Evolutionary conservation across 2,113 vertebrate genomes (phyloP), one percentile per base, ranked within the genome.

Genomic region (Dermatemys mawii): DNA sequence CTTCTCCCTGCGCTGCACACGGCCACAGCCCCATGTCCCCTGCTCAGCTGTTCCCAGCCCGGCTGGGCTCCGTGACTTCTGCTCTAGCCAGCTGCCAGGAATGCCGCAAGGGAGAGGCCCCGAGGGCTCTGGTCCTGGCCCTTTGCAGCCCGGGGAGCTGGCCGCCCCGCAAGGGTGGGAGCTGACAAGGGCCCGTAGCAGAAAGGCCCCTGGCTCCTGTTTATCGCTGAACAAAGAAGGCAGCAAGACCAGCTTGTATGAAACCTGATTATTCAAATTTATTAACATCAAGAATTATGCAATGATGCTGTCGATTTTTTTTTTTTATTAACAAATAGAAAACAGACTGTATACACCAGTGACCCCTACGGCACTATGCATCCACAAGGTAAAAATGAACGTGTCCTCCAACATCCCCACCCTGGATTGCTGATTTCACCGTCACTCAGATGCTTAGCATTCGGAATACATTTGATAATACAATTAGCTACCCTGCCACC

Each of bases 341-440:
- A 99, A 99, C 98, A 99, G 98, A 99, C 98, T 98, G 98, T 99
- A 98, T 99, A 99, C 98, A 99, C 99, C 99, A 98, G 98, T 98
- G 98, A 98, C 98, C 98, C 98, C 98, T 98, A 98, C 98, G 98
- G 98, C 98, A 99, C 98, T 97, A 98, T 97, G 98, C 98, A 99
- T 99, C 99, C 99, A 99, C 99, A 99, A 99, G 99, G 98, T 99
- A 99, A 99, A 99, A 99, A 99, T 99, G 98, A 98, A 98, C 98
- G 98, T 98, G 97, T 98, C 98, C 96, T 98, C 97, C 98, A 97
- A 97, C 97, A 95, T 98, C 97, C 98, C 97, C 98, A 98, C 98
- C 98, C 98, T 97, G 97, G 97, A 97, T 97, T 97, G 97, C 96
- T 97, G 98, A 98, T 98, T 97, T 98, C 96, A 94, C 96, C 96